Evolutionary conservation across 2,113 vertebrate genomes (phyloP).

Genomic region (Ameiurus melas): DNA sequence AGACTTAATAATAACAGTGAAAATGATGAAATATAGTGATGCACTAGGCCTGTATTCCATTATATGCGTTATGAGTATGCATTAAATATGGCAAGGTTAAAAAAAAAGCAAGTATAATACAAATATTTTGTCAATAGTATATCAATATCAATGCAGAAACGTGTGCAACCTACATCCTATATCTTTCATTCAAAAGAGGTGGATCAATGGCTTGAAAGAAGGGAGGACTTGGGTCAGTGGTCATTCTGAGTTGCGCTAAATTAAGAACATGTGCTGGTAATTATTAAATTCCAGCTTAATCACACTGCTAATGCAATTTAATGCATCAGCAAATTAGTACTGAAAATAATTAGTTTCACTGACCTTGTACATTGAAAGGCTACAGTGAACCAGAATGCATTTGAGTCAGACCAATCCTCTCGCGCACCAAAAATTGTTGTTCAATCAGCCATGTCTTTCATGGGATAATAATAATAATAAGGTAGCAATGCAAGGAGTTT

Average conservation of each 20-base stretch:
- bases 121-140: conserved; percentile 6
- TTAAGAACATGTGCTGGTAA: conserved; percentile 81
- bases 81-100: not conserved
- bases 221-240: conserved; percentile 78
- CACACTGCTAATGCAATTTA: conserved; percentile 74
- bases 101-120: not conserved
- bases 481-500: conserved; percentile 28
- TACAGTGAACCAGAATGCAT: conserved; percentile 48
- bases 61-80: not conserved
- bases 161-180: not conserved
- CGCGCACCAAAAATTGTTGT: conserved; percentile 29
- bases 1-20: not conserved
- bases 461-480: conserved; percentile 30
- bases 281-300: conserved; percentile 78
- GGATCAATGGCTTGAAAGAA: conserved; percentile 60
- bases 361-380: conserved; percentile 69
- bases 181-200: conserved; percentile 49
- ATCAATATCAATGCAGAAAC: not conserved
- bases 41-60: too few relatives aligned
- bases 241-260: conserved; percentile 76
- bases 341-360: conserved; percentile 75
- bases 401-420: conserved; percentile 43
- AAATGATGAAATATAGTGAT: not conserved
- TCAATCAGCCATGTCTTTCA: conserved; percentile 35
- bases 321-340: conserved; percentile 78